Conservation (phyloP, 1,140 invertebrate species). For the Papilio glaucus region DNA sequence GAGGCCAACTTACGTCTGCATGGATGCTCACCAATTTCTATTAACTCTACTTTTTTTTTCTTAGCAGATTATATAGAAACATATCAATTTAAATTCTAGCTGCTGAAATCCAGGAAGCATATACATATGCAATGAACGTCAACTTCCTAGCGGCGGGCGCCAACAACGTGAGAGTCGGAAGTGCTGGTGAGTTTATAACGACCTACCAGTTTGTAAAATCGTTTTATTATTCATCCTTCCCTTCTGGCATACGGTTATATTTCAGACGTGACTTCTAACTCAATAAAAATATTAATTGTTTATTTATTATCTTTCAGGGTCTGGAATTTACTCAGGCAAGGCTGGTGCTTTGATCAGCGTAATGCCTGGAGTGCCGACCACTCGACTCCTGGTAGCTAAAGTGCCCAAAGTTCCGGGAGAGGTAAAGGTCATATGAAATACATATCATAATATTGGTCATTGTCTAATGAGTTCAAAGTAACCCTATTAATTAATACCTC, state of each 20-base stretch:
- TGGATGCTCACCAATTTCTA: no score
- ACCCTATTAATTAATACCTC: no score
- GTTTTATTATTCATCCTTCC: no score
- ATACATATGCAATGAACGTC: constrained; percentile 84
- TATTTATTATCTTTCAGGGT: constrained; percentile 71
- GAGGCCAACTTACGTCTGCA: no score
- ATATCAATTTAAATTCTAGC: constrained; percentile 76
- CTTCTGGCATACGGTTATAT: no score
- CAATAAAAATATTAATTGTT: no score
- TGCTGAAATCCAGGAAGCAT: constrained; percentile 84
- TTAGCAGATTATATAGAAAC: no score
- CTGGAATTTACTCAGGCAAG: constrained; percentile 85
- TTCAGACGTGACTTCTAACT: no score
- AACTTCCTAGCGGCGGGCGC: constrained; percentile 85
- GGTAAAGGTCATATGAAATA: constrained; percentile 44
- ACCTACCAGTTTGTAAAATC: no score
- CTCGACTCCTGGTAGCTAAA: constrained; percentile 76
- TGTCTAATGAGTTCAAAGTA: no score
- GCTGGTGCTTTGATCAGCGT: constrained; percentile 74
- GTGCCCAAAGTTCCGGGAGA: constrained; percentile 78
- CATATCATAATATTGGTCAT: no score
- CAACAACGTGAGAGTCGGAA: constrained; percentile 81
- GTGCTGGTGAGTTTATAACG: constrained; percentile 81
- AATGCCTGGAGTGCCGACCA: constrained; percentile 76
- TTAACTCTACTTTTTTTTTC: no score